Evolutionary conservation across 92 coral and sea anemone species (phyloP), one percentile per base, ranked within the genome.

Genomic region (Phenganax subtilis): DNA sequence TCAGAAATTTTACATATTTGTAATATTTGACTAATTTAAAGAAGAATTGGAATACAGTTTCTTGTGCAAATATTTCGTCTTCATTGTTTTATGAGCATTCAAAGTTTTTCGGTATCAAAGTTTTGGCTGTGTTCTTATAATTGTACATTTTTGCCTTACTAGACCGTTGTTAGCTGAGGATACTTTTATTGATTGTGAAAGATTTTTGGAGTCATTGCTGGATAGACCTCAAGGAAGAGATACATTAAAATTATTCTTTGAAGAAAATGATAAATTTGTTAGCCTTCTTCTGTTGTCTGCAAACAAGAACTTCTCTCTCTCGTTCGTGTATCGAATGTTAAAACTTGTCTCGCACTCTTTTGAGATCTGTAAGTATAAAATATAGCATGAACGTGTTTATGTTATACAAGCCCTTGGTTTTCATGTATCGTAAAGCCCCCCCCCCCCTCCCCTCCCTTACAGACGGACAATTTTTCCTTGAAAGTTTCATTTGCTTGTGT

Each of bases 321-420:
- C 96, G 15, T 96, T 90, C 84, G 99, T 96, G 56, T 90, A 96
- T 89, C 89, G 91, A 72, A 90, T 97, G 73, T 86, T 96, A 29
- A 96, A 96, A 74, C 88, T 96, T 72, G 90, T 93, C 10, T 92
- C 89, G 12, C 92, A 91, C 25, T 84, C 91, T 61, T 75, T 96
- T 30, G 96, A 96, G 66, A 90, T 90, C 55, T 92, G 99, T 96
- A 69, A 89, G 97, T 86, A 17, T 37, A 53, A 16, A 54, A 55
- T 27, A 12, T 12, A 5, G 3, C 47, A 37, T 1, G 47, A 37
- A 5, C 5, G 47, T 37, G 47, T 37, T 37, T 37, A 37, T 37
- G 5, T 37, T 37, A 5, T 5, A 37, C 47, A 37, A 37, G 47
- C 5, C 3, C 47, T 37, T 37, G 47, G 47, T 5, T 37, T 37